Base-by-base conservation (phyloP, 2,113 vertebrate genomes). In the Aphelocoma coerulescens region DNA sequence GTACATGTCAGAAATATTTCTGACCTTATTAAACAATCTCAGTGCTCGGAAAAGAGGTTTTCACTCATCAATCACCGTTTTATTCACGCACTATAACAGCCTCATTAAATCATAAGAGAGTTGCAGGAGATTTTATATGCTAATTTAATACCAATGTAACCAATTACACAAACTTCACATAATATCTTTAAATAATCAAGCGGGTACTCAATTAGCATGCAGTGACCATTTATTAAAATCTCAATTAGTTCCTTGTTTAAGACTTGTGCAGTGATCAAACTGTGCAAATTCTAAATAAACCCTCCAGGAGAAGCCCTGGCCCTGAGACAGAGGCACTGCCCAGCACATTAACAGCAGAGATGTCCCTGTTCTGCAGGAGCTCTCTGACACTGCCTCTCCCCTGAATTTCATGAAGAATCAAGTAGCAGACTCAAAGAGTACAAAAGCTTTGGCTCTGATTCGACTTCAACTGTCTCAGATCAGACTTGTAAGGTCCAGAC, bases 101-200 rank as follows among this genome's bases (percentile, higher is more conserved):
- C 86, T 93, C 96, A 96, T 97, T 96, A 96, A 91, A 97, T 96
- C 94, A 94, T 93, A 93, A 27, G 84, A 96, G 91, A 97, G 90
- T 88, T 96, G 95, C 94, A 91, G 77, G 68, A 95, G 88, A 91
- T 92, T 96, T 94, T 95, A 94, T 96, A 93, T 95, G 96, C 95
- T 97, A 96, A 97, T 96, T 95, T 91, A 93, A 67, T 94, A 94
- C 69, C 85, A 84, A 61, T 71, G 90, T 96, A 96, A 85, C 91
- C 93, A 95, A 97, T 96, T 97, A 96, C 83, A 94, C 93, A 96
- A 97, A 97, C 95, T 95, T 97, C 95, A 91, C 91, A 84, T 95
- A 95, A 94, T 95, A 92, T 97, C 96, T 96, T 96, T 89, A 96
- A 97, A 96, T 95, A 97, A 96, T 94, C 96, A 96, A 96, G 78